These are phyloP conservation scores for Pinctada fucata DNA, from an alignment of 2,888 invertebrate genomes.

Conservation along the genomic window DNA sequence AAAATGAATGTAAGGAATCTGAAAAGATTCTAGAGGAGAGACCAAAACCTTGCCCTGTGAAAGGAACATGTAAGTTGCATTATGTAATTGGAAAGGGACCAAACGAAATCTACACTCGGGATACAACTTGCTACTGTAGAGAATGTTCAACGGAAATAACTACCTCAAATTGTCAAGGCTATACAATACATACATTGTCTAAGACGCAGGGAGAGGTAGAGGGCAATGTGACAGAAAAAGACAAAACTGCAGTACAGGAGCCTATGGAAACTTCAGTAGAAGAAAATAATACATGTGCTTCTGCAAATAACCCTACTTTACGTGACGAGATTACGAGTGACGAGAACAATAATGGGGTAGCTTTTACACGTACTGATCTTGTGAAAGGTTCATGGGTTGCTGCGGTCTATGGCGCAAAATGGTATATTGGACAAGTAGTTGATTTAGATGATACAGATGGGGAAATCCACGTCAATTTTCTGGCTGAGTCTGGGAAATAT, in stretches of 20 bases:
- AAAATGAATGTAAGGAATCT: conserved; percentile 12
- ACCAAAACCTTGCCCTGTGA: background rate
- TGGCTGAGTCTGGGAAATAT: background rate
- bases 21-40: background rate
- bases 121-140: conserved; percentile 8
- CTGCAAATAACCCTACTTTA: no score
- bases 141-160: background rate
- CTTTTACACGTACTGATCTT: no score
- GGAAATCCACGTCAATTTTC: background rate
- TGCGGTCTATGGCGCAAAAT: background rate
- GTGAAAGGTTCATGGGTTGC: background rate
- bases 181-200: background rate
- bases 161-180: background rate
- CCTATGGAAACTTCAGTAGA: no score
- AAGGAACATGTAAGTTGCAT: conserved; percentile 21
- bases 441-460: background rate
- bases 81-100: conserved; percentile 8
- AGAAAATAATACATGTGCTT: no score
- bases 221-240: background rate
- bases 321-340: no score
- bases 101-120: background rate
- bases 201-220: background rate
- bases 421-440: background rate
- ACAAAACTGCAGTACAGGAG: background rate
- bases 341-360: no score